Evolutionary conservation across 1,140 invertebrate genomes (phyloP).

Genomic region (Zaprionus inermis): DNA sequence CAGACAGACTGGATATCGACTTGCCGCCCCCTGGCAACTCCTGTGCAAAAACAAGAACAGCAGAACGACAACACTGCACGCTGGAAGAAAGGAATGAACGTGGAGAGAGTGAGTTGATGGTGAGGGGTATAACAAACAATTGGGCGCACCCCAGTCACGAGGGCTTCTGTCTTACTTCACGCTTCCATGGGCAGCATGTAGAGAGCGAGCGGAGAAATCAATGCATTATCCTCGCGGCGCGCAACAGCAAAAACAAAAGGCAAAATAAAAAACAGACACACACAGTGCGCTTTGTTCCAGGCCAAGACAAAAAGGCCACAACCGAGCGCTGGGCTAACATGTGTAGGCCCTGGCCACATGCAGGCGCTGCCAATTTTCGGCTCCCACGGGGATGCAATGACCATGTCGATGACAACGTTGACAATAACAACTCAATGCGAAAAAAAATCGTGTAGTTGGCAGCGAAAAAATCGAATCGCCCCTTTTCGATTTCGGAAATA

Average conservation of each 20-base stretch:
- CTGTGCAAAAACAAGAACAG: slow-evolving; percentile 19
- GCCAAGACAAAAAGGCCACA: slow-evolving; percentile 35
- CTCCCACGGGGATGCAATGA: slow-evolving; percentile 79
- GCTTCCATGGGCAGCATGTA: slow-evolving; percentile 63
- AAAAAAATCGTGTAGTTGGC: slow-evolving; percentile 50
- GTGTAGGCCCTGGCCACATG: slow-evolving; percentile 40
- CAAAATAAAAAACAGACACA: slow-evolving; percentile 1
- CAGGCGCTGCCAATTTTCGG: slow-evolving; percentile 50
- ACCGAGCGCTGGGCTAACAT: slow-evolving; percentile 50
- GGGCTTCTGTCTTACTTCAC: slow-evolving; percentile 65
- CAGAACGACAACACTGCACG: slow-evolving; percentile 12
- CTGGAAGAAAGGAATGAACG: slow-evolving; percentile 11
- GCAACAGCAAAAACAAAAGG: slow-evolving; percentile 50
- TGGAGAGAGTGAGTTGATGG: not conserved
- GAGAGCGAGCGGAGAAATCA: slow-evolving; percentile 62
- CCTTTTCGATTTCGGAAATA: slow-evolving; percentile 16
- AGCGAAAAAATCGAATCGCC: slow-evolving; percentile 58
- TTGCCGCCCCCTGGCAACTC: not conserved
- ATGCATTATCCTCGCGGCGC: slow-evolving; percentile 67
- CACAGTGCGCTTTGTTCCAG: slow-evolving; percentile 53
- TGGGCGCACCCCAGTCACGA: slow-evolving; percentile 44
- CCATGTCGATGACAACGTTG: slow-evolving; percentile 39
- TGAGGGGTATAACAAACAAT: slow-evolving; percentile 46
- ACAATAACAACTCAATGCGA: slow-evolving; percentile 57
- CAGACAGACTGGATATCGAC: slow-evolving; percentile 6